Conservation (phyloP, 2,797 vertebrate species). For the Distichodus sexfasciatus region DNA sequence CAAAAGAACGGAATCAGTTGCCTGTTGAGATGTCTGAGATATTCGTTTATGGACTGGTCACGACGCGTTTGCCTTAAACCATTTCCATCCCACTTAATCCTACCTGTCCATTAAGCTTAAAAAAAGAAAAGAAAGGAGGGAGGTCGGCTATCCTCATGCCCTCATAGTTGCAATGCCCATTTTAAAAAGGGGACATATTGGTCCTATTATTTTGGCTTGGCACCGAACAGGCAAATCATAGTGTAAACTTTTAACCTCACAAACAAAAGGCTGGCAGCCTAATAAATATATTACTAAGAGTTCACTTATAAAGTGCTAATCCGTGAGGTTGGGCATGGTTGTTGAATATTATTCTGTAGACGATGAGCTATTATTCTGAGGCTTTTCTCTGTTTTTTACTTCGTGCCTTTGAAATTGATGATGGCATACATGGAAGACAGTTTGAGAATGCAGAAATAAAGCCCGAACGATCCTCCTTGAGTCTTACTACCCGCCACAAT, state of each 20-base stretch:
- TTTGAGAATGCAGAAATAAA: not conserved
- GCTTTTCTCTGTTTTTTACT: slow-evolving; percentile 12
- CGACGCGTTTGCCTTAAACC: slow-evolving; percentile 54
- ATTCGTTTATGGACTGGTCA: slow-evolving; percentile 32
- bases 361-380: slow-evolving; percentile 3
- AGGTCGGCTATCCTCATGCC: slow-evolving; percentile 34
- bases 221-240: slow-evolving; percentile 43
- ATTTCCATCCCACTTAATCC: slow-evolving; percentile 7
- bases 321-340: slow-evolving; percentile 41
- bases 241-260: slow-evolving; percentile 60
- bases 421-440: slow-evolving; percentile 62
- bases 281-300: slow-evolving; percentile 56
- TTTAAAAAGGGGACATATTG: slow-evolving; percentile 46
- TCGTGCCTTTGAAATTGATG: slow-evolving; percentile 30
- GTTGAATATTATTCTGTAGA: not conserved
- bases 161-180: slow-evolving; percentile 39
- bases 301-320: slow-evolving; percentile 64
- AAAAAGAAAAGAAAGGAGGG: slow-evolving; percentile 33
- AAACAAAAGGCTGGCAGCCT: slow-evolving; percentile 27
- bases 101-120: not conserved
- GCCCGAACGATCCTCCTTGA: not conserved
- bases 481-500: too few species aligned
- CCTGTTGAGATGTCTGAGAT: slow-evolving; percentile 1
- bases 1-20: too few species aligned
- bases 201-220: slow-evolving; percentile 49